A percentile compares a stretch with the other conserved stretches of the same genome.
Evolutionary conservation across 2,797 vertebrate species (phyloP).

Genomic region (Cynopterus sphinx): DNA sequence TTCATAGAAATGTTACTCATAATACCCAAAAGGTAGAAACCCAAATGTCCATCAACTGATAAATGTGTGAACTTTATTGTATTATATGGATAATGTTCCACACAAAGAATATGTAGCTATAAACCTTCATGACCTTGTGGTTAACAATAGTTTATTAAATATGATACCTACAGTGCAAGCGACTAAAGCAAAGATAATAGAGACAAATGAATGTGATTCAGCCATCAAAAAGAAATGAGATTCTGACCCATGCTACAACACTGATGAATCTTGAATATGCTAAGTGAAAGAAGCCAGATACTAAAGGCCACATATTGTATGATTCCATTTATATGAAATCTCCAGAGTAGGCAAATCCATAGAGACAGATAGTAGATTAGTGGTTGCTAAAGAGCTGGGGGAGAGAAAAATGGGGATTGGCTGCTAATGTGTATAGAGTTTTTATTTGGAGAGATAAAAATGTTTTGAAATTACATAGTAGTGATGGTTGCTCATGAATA

Average conservation of each 20-base stretch:
- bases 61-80: neutral
- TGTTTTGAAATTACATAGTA: neutral
- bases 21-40: neutral
- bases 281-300: constrained; percentile 32
- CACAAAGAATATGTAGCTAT: neutral
- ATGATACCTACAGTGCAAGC: neutral
- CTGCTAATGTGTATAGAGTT: neutral
- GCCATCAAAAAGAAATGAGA: constrained; percentile 29
- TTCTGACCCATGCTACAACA: neutral
- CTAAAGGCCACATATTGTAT: neutral
- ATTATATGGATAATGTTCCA: neutral
- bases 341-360: neutral
- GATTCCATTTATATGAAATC: neutral
- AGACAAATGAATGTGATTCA: constrained; percentile 12
- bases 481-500: neutral
- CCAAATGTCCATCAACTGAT: neutral
- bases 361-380: neutral
- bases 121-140: neutral
- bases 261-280: neutral
- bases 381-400: neutral
- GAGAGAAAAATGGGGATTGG: neutral
- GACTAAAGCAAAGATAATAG: neutral
- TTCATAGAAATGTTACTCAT: neutral
- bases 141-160: neutral
- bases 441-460: neutral